Evolutionary conservation across 2,888 invertebrate species (phyloP), one percentile per base, ranked within the genome.

Genomic region (Eupithecia subumbrata): DNA sequence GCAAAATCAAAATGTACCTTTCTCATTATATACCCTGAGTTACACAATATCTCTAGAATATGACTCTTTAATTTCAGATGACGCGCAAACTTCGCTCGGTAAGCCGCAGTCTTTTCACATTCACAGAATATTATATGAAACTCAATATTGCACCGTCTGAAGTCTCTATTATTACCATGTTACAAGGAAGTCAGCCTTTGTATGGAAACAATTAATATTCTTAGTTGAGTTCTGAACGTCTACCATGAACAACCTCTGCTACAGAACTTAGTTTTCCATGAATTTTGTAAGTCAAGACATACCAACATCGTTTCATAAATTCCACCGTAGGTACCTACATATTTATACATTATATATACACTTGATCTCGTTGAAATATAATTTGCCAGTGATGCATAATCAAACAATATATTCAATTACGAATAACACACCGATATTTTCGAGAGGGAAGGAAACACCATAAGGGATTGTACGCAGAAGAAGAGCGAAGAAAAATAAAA

Each of bases 51-150:
- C 81, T 75, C 70, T 72, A 79, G 81, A 43, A 75, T 77, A 78
- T 76, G 76, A 80, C 84, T 85, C 84, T 85, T 83, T 86, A 85
- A 86, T 86, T 85, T 85, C 82, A 84, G 82, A 82, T 84, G 87
- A 85, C 82, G 85, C 83, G 85, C 84, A 83, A 86, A 86, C 81
- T 83, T 81, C 75, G 83, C 81, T 82, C 77, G 79, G 76, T 81
- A 82, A 82, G 79, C 81, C 78, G 74, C 76, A 78, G 74, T 78
- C 76, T 82, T 80, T 82, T 83, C 80, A 79, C 82, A 80, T 76
- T 79, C 71, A 76, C 76, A 78, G 76, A 79, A 80, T 81, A 81
- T 80, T 76, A 80, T 75, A 74, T 74, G 69, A 72, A 76, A 79
- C 74, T 78, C 75, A 75, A 79, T 79, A 78, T 75, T 75, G 73